Conservation (phyloP, 2,888 invertebrate species). For the Phrixothrix hirtus region DNA sequence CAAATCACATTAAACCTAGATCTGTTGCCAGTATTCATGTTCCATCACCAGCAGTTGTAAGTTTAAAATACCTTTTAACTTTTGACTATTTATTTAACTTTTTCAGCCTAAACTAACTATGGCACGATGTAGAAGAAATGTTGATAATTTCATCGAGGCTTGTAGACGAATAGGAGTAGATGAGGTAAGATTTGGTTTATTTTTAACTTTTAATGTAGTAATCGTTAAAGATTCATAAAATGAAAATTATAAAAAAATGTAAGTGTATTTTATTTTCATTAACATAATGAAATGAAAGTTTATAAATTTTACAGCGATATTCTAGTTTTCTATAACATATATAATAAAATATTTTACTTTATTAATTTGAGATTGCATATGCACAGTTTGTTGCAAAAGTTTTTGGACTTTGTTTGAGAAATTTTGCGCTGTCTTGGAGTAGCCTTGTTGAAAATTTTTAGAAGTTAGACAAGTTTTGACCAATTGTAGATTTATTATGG, state of each 20-base stretch:
- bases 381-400: too few relatives aligned
- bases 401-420: too few relatives aligned
- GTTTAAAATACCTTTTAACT: conserved; percentile 42
- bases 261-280: neutral
- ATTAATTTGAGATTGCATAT: too few relatives aligned
- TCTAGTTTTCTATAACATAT: too few relatives aligned
- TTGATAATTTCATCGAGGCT: conserved; percentile 94
- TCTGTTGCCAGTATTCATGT: conserved; percentile 94
- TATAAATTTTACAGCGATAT: neutral
- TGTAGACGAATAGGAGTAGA: conserved; percentile 92
- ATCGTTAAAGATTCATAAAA: too few relatives aligned
- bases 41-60: conserved; percentile 88
- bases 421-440: too few relatives aligned
- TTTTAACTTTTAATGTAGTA: conserved; percentile 22
- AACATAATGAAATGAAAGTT: neutral
- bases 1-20: conserved; percentile 88
- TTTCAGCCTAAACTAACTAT: conserved; percentile 89
- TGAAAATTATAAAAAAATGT: neutral
- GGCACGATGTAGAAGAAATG: conserved; percentile 91
- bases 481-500: too few relatives aligned
- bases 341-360: too few relatives aligned
- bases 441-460: too few relatives aligned
- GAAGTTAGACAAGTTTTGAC: too few relatives aligned
- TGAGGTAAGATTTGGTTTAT: conserved; percentile 70
- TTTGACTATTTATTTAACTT: conserved; percentile 2